Percentiles rank a stretch among this genome's conserved stretches.
phyloP scores from a whole-genome alignment of 2,888 invertebrate genomes.

The Iselma pallidipennis region DNA sequence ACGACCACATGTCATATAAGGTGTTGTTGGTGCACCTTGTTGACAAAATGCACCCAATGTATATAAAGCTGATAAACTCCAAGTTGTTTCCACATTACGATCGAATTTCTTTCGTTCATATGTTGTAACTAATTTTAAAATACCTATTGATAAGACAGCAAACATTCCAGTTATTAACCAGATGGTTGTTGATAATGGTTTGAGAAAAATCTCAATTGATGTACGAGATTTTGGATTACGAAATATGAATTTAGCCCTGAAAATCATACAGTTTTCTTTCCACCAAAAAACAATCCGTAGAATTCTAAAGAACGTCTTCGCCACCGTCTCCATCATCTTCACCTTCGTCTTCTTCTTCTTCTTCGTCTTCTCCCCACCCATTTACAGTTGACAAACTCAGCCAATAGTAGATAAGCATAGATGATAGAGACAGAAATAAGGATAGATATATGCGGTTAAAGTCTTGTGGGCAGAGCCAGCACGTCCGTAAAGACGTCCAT shows the following conservation, averaged over 20 bases:
- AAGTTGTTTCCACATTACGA: slow-evolving; percentile 29
- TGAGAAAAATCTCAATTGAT: slow-evolving; percentile 43
- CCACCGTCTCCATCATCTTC: no score
- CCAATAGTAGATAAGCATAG: no score
- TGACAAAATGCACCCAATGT: slow-evolving; percentile 46
- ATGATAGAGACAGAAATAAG: no score
- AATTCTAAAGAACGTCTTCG: no score
- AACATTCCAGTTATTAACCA: slow-evolving; percentile 40
- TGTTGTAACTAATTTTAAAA: slow-evolving; percentile 33
- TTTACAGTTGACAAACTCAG: no score
- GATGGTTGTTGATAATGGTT: slow-evolving; percentile 41
- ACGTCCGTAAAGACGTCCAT: no score
- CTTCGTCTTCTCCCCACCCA: no score
- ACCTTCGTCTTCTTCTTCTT: no score
- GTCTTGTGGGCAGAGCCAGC: no score
- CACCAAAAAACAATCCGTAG: no score
- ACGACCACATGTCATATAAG: slow-evolving; percentile 40
- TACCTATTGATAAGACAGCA: slow-evolving; percentile 28
- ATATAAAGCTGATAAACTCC: slow-evolving; percentile 40
- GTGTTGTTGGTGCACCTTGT: slow-evolving; percentile 42
- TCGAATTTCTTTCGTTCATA: slow-evolving; percentile 28
- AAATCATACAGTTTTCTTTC: slow-evolving; percentile 7
- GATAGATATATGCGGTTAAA: no score
- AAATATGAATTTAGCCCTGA: slow-evolving; percentile 46
- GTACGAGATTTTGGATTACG: slow-evolving; percentile 41